Base-by-base conservation (phyloP, 2,113 vertebrate species). In the Polyodon spathula region DNA sequence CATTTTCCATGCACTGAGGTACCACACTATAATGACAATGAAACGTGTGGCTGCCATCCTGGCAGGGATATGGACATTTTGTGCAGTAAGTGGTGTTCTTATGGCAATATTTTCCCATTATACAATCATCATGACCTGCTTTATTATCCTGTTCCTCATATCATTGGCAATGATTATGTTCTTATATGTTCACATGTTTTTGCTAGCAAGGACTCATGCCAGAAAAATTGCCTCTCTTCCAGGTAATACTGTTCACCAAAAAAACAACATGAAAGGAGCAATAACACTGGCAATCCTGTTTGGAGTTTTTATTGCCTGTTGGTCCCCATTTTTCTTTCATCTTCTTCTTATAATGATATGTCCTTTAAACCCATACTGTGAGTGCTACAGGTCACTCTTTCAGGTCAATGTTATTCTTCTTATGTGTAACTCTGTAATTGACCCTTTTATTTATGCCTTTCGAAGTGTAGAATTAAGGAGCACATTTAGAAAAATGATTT, bases 391-490 rank as follows among this genome's bases (percentile, higher is more conserved):
- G 59, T 95, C 95, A 2, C 85, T 95, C 60, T 93, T 97, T 68
- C 86, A 96, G 6, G 76, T 96, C 12, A 92, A 98, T 0, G 82
- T 93, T 14, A 81, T 90, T 0, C 71, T 98, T 40, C 76, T 97
- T 60, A 92, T 94, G 88, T 94, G 92, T 70, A 96, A 97, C 4
- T 89, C 91, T 0, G 75, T 94, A 53, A 89, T 98, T 0, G 89
- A 98, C 65, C 96, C 96, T 0, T 89, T 93, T 57, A 96, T 98
- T 76, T 98, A 97, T 14, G 94, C 96, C 16, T 97, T 94, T 68
- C 87, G 93, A 62, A 94, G 88, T 12, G 82, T 86, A 2, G 94
- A 97, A 69, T 72, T 98, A 14, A 68, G 87, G 54, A 86, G 70
- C 2, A 92, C 93, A 0, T 94, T 94, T 63, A 89, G 68, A 63